Percentiles rank a stretch among this genome's conserved stretches.
Conservation (phyloP, 1,140 invertebrate species). For the Eumeta japonica region DNA sequence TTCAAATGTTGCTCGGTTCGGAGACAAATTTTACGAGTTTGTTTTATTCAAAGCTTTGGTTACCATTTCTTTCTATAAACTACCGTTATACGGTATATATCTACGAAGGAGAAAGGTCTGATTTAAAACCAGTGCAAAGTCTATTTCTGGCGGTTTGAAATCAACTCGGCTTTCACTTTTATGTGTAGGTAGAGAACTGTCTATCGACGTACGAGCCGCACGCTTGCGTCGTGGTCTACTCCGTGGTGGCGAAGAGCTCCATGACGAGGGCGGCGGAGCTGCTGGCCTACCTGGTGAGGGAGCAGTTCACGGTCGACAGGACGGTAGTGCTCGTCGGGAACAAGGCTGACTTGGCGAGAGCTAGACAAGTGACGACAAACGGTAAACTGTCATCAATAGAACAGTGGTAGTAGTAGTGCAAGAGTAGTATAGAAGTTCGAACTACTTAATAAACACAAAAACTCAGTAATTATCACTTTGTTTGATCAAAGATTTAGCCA, state of each 20-base stretch:
- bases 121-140: too few species aligned
- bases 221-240: conserved; percentile 87
- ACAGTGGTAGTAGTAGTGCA: too few species aligned
- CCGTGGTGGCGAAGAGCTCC: conserved; percentile 75
- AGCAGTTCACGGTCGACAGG: conserved; percentile 75
- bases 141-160: too few species aligned
- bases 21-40: not conserved
- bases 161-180: too few species aligned
- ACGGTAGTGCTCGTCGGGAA: conserved; percentile 91
- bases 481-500: too few species aligned
- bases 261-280: conserved; percentile 78
- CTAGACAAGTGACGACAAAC: conserved; percentile 75
- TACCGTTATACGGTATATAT: too few species aligned
- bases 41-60: not conserved
- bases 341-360: conserved; percentile 87
- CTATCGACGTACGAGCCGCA: conserved; percentile 84
- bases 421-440: not conserved
- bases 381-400: conserved; percentile 71
- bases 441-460: too few species aligned
- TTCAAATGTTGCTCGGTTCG: too few species aligned
- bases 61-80: too few species aligned
- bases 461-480: too few species aligned
- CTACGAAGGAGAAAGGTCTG: too few species aligned
- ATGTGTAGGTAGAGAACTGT: conserved; percentile 74
- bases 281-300: conserved; percentile 76